Base-by-base conservation (phyloP, 2,888 invertebrate species). In the Lasioglossum pauxillum region DNA sequence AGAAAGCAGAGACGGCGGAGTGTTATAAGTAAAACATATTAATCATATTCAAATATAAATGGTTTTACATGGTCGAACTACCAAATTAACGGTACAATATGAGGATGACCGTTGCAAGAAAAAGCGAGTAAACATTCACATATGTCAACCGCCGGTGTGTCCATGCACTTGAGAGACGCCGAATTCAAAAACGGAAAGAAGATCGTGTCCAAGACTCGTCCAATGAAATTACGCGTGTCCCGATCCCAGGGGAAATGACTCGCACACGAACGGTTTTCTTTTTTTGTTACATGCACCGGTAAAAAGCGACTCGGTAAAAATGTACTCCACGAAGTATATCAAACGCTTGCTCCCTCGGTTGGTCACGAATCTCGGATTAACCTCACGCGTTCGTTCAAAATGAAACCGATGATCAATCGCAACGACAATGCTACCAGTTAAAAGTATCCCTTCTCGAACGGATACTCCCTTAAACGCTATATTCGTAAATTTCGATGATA, bases 1-100 rank as follows among this genome's bases (percentile, higher is more conserved):
- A 53, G 64, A 78, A 88, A 80, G 75, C 79, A 82, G 69, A 38
- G 1, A 69, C 14, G 57, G n/a, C 41, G 72, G 46, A n/a, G n/a
- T 67, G 72, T 91, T 93, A 91, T 94, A 94, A 94, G 92, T 94
- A 94, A 94, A 94, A 94, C 94, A 94, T 94, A 93, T 94, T 94
- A 94, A 94, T 94, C 91, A 92, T 94, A 94, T 94, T 94, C 93
- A 94, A 94, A 94, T 94, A 94, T 94, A 94, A 94, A 94, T 94
- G 93, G 92, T 93, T 94, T 94, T 94, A 94, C 94, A 94, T 92
- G 91, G 91, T 94, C 92, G 91, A 92, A 91, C 92, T 93, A 94
- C 92, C 91, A 93, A 94, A 94, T 94, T 89, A 94, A 94, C 91
- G 91, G 91, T 92, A 93, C 91, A 93, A 93, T 94, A 93, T 90